These are phyloP conservation scores for Arothron firmamentum DNA, from an alignment of 2,113 vertebrate genomes.

Conservation along the genomic window DNA sequence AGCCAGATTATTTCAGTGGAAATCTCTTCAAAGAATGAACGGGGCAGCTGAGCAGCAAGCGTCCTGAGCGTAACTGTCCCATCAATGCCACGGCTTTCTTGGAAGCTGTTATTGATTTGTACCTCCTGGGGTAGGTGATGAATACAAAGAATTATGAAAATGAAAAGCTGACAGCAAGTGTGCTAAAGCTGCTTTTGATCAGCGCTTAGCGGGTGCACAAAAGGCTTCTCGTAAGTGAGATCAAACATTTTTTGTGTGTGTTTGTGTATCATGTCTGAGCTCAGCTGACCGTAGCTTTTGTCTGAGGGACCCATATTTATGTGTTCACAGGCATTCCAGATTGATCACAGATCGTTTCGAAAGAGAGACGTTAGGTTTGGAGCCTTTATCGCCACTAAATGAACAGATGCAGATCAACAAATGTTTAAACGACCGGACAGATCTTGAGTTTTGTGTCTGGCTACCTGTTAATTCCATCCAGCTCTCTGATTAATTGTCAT, in stretches of 20 bases:
- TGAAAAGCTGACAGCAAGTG: conserved; percentile 44
- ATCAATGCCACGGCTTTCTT: conserved; percentile 26
- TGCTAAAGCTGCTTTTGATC: conserved; percentile 58
- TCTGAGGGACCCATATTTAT: conserved; percentile 25
- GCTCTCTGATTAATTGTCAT: conserved; percentile 1
- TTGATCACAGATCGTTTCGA: conserved; percentile 6
- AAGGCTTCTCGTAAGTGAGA: conserved; percentile 53
- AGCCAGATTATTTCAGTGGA: conserved; percentile 44
- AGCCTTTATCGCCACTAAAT: conserved; percentile 13
- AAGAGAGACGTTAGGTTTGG: conserved; percentile 9
- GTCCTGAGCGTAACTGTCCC: conserved; percentile 16
- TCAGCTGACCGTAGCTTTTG: conserved; percentile 39
- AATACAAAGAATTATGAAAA: conserved; percentile 63
- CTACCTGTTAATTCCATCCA: neutral
- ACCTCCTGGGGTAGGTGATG: conserved; percentile 29
- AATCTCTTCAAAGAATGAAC: conserved; percentile 40
- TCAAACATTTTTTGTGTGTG: conserved; percentile 45
- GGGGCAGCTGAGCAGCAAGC: conserved; percentile 21
- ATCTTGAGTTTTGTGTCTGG: conserved; percentile 29
- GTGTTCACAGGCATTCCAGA: neutral
- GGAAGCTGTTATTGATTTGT: conserved; percentile 44
- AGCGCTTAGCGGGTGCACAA: conserved; percentile 44
- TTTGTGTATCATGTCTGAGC: conserved; percentile 15
- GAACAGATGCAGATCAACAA: conserved; percentile 27
- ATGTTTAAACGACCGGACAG: conserved; percentile 44